These are phyloP conservation scores for Lynx canadensis DNA, from an alignment of 2,113 vertebrate genomes.

Conservation along the genomic window DNA sequence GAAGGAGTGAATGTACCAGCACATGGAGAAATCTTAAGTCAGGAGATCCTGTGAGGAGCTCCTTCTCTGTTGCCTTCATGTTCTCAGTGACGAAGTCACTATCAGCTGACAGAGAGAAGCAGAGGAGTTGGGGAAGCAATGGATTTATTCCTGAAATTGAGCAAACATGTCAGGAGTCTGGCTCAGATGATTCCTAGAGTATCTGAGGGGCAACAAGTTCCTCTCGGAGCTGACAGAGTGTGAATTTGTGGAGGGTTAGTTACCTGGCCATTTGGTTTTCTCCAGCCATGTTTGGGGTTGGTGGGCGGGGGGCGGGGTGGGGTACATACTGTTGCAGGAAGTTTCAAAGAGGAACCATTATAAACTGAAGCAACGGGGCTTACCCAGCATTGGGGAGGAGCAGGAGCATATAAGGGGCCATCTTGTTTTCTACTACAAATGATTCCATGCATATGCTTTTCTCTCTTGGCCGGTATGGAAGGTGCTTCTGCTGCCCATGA, in stretches of 20 bases:
- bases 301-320: no score
- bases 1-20: neutral
- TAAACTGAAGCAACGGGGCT: neutral
- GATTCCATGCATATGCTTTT: neutral
- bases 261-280: neutral
- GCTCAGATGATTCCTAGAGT: neutral
- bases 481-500: neutral
- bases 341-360: neutral
- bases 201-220: neutral
- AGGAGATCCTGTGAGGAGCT: neutral
- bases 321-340: fast-evolving
- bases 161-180: neutral
- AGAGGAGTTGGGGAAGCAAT: neutral
- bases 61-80: fast-evolving
- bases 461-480: neutral
- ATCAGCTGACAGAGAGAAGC: no score
- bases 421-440: neutral
- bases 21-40: neutral
- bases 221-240: neutral
- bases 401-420: neutral
- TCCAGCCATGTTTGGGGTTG: neutral
- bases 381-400: neutral
- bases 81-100: neutral
- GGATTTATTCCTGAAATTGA: neutral
- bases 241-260: no score